phyloP scores from a whole-genome alignment of 2,113 vertebrate genomes.

The Planiliza haematocheilus region DNA sequence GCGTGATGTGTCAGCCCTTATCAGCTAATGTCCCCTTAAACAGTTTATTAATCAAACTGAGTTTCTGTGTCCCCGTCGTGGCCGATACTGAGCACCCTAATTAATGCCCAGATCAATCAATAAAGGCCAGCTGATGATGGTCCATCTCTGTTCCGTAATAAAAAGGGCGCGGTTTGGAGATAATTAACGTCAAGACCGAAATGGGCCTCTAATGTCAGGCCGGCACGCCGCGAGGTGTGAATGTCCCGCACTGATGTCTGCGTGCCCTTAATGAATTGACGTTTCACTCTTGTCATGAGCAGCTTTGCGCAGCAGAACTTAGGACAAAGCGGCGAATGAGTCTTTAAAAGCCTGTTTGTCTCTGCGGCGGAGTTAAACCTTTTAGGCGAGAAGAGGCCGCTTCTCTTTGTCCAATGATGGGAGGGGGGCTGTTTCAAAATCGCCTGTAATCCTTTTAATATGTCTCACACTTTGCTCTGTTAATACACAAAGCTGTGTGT shows the following conservation, averaged over 20 bases:
- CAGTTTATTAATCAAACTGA: constrained; percentile 16
- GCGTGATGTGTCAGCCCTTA: too few relatives aligned
- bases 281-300: background rate
- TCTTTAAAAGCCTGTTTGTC: constrained; percentile 13
- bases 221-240: constrained; percentile 8
- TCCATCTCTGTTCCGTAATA: background rate
- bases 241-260: too few relatives aligned
- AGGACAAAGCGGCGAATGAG: background rate
- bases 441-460: constrained; percentile 85
- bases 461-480: constrained; percentile 81
- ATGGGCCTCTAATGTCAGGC: background rate
- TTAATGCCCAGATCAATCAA: constrained; percentile 47
- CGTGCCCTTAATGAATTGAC: background rate
- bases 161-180: constrained; percentile 9
- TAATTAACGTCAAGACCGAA: constrained; percentile 20
- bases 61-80: constrained; percentile 28
- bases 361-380: background rate
- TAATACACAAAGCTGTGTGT: constrained; percentile 83
- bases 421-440: constrained; percentile 70
- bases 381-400: constrained; percentile 26
- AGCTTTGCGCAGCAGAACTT: background rate
- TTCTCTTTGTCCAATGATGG: constrained; percentile 47
- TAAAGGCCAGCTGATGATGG: constrained; percentile 22
- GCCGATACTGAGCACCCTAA: constrained; percentile 33
- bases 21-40: background rate